Conservation (phyloP, 2,113 vertebrate species). For the Callospermophilus lateralis region DNA sequence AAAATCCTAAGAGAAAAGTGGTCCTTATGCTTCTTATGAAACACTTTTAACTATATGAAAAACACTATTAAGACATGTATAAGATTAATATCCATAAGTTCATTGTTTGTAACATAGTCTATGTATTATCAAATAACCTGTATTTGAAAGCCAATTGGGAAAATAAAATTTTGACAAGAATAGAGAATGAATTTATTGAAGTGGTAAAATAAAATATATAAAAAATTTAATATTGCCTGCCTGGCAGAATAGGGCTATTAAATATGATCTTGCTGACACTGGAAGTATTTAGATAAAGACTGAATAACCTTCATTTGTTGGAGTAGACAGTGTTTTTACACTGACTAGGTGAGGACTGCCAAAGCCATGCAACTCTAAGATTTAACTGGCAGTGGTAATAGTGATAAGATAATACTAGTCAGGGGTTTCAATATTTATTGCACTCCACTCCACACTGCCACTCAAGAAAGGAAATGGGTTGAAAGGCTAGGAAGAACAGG, state of each 20-base stretch:
- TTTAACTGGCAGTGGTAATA: neutral
- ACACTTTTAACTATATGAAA: constrained; percentile 30
- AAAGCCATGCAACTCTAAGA: neutral
- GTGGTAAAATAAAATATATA: constrained; percentile 27
- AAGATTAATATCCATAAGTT: constrained; percentile 61
- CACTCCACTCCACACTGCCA: neutral
- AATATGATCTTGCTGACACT: neutral
- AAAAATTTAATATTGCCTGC: constrained; percentile 24
- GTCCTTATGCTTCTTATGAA: constrained; percentile 23
- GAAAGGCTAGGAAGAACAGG: neutral
- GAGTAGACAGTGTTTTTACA: neutral
- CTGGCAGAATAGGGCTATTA: neutral
- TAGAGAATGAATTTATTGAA: constrained; percentile 57
- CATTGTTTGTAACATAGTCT: constrained; percentile 28
- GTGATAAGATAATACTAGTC: neutral
- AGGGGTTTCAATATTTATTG: neutral
- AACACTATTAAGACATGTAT: neutral
- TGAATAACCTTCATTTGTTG: constrained; percentile 29
- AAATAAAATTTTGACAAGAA: constrained; percentile 42
- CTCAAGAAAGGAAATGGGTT: neutral
- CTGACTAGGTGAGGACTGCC: neutral
- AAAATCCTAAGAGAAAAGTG: constrained; percentile 6
- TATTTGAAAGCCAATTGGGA: constrained; percentile 48
- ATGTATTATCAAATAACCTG: constrained; percentile 13
- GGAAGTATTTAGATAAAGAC: neutral